A percentile compares a stretch with the other conserved stretches of the same genome.
Conservation (phyloP, 2,888 invertebrate species). For the Drosophila quinaria region DNA sequence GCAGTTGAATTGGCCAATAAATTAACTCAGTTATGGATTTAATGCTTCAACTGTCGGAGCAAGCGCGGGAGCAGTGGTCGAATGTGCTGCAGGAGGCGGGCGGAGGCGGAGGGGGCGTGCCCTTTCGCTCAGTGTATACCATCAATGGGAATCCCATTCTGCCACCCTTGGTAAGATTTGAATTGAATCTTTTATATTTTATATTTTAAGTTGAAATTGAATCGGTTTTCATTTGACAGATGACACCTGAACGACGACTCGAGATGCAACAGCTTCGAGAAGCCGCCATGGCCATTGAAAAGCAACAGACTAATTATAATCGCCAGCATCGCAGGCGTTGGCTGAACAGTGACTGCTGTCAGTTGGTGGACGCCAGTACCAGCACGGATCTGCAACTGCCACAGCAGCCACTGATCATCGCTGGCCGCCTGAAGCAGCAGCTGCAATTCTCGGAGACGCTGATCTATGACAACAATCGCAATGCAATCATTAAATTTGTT, state of each 20-base stretch:
- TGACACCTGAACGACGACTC: slow-evolving; percentile 53
- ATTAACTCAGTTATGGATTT: slow-evolving; percentile 47
- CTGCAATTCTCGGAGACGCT: slow-evolving; percentile 57
- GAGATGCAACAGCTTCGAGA: slow-evolving; percentile 56
- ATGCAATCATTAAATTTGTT: slow-evolving; percentile 43
- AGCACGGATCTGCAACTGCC: slow-evolving; percentile 24
- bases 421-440: slow-evolving; percentile 44
- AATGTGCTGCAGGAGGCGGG: background rate
- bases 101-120: background rate
- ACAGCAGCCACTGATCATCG: slow-evolving; percentile 14
- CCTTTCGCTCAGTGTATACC: slow-evolving; percentile 38
- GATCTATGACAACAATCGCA: slow-evolving; percentile 57
- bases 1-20: slow-evolving; percentile 18
- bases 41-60: slow-evolving; percentile 36
- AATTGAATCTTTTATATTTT: too few relatives aligned
- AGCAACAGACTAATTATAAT: background rate
- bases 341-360: background rate
- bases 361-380: slow-evolving; percentile 46
- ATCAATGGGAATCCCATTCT: slow-evolving; percentile 54
- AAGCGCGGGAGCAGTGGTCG: slow-evolving; percentile 10
- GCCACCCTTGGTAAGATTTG: slow-evolving; percentile 59
- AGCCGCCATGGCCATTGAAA: slow-evolving; percentile 46
- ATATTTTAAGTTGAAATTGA: too few relatives aligned
- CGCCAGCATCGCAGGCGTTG: background rate
- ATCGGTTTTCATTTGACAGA: slow-evolving; percentile 20